Evolutionary conservation across 1,140 invertebrate genomes (phyloP).

Genomic region (Plutomurus gul): DNA sequence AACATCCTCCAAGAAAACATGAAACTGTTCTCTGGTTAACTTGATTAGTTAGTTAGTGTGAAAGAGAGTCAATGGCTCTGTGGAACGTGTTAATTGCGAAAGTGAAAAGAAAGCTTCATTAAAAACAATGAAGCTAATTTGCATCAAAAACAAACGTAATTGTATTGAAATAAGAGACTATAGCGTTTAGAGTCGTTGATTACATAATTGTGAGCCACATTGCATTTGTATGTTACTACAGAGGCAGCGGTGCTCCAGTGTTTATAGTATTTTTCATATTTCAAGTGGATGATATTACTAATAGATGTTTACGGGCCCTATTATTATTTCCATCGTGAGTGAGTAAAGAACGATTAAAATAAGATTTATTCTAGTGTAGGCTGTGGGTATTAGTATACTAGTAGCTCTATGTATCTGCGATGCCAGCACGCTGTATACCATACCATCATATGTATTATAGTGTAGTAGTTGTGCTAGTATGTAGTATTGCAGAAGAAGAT

Average conservation of each 20-base stretch:
- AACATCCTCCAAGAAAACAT: too few species aligned
- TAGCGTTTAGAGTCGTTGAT: neutral
- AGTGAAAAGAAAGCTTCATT: conserved; percentile 4
- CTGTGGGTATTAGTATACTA: too few species aligned
- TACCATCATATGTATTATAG: neutral
- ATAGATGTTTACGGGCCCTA: neutral
- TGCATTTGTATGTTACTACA: too few species aligned
- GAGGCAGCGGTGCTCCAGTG: neutral
- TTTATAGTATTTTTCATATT: neutral
- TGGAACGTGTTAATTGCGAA: conserved; percentile 1
- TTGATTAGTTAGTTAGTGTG: neutral
- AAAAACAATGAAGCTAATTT: conserved; percentile 22
- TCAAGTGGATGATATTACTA: neutral
- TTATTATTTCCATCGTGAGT: neutral
- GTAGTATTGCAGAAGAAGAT: neutral
- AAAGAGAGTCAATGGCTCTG: neutral
- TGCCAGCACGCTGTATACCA: too few species aligned
- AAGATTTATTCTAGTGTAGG: neutral
- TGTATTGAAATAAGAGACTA: conserved; percentile 7
- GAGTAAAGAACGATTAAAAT: conserved; percentile 16
- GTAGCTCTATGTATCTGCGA: too few species aligned
- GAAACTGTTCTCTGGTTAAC: neutral
- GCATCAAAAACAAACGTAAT: conserved; percentile 14
- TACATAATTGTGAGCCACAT: neutral
- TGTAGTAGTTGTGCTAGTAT: neutral